phyloP scores from a whole-genome alignment of 2,888 invertebrate genomes.

The Catocala sponsa region DNA sequence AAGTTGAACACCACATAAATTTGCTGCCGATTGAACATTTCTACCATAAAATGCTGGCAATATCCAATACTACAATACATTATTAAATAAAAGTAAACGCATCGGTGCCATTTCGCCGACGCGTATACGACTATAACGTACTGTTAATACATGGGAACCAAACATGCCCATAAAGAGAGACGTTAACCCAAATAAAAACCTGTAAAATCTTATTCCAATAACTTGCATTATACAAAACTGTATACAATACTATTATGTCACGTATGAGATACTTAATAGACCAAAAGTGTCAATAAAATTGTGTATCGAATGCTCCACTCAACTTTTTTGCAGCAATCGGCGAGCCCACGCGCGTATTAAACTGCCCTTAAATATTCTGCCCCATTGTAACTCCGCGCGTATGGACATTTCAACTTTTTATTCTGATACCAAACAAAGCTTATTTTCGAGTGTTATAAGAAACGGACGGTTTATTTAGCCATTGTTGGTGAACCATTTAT shows the following conservation, averaged over 20 bases:
- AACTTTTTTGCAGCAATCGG: slow-evolving; percentile 72
- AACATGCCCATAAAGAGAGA: slow-evolving; percentile 46
- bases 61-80: not conserved
- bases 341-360: slow-evolving; percentile 64
- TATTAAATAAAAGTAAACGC: slow-evolving; percentile 4
- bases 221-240: slow-evolving; percentile 33
- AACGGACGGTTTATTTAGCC: slow-evolving; percentile 82
- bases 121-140: slow-evolving; percentile 14
- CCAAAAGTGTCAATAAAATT: slow-evolving; percentile 69
- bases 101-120: not conserved
- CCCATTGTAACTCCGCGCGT: slow-evolving; percentile 69
- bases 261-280: slow-evolving; percentile 61
- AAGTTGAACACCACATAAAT: no score
- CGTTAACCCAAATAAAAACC: slow-evolving; percentile 60
- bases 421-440: slow-evolving; percentile 71
- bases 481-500: slow-evolving; percentile 86
- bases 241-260: slow-evolving; percentile 51
- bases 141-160: slow-evolving; percentile 37
- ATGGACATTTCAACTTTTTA: slow-evolving; percentile 84
- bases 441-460: slow-evolving; percentile 82
- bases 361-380: slow-evolving; percentile 72
- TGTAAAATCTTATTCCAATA: slow-evolving; percentile 55
- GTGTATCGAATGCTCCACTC: slow-evolving; percentile 53
- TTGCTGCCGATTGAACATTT: not conserved
- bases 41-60: slow-evolving; percentile 1